Percentiles rank a stretch among this genome's conserved stretches.
Evolutionary conservation across 2,888 invertebrate species (phyloP).

Genomic region (Dexiosoma caninum): DNA sequence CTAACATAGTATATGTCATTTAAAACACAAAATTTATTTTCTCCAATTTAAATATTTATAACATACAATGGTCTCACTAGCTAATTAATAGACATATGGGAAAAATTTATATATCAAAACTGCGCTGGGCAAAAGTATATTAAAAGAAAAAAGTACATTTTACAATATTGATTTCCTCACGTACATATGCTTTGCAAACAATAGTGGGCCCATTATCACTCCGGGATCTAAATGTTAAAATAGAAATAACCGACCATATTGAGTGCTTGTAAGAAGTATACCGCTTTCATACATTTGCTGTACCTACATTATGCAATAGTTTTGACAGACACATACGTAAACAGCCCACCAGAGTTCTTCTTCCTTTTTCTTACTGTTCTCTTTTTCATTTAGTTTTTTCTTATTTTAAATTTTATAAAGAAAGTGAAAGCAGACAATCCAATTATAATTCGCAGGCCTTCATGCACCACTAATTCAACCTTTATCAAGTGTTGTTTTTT

Average conservation of each 20-base stretch:
- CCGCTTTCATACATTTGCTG: slow-evolving; percentile 53
- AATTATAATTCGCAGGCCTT: slow-evolving; percentile 36
- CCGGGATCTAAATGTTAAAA: slow-evolving; percentile 33
- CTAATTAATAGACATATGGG: too few species aligned
- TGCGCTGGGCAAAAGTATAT: too few species aligned
- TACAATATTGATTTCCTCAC: background rate
- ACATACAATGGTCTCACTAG: too few species aligned
- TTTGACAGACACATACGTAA: slow-evolving; percentile 45
- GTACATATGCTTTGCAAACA: background rate
- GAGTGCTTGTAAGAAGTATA: slow-evolving; percentile 23
- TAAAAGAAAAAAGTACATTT: too few species aligned
- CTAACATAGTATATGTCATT: too few species aligned
- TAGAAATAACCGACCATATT: slow-evolving; percentile 35
- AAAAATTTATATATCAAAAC: too few species aligned
- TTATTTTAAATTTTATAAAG: slow-evolving; percentile 35
- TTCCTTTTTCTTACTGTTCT: background rate
- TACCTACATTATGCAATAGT: slow-evolving; percentile 63
- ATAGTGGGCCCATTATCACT: slow-evolving; percentile 54
- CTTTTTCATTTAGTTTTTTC: background rate
- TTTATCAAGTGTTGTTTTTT: slow-evolving; percentile 56
- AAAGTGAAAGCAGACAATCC: slow-evolving; percentile 54
- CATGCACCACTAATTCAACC: slow-evolving; percentile 41
- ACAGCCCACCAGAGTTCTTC: background rate
- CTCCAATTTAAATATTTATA: too few species aligned
- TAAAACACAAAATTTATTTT: too few species aligned